These are phyloP conservation scores for Solea senegalensis DNA, from an alignment of 2,113 vertebrate species.

Conservation along the genomic window DNA sequence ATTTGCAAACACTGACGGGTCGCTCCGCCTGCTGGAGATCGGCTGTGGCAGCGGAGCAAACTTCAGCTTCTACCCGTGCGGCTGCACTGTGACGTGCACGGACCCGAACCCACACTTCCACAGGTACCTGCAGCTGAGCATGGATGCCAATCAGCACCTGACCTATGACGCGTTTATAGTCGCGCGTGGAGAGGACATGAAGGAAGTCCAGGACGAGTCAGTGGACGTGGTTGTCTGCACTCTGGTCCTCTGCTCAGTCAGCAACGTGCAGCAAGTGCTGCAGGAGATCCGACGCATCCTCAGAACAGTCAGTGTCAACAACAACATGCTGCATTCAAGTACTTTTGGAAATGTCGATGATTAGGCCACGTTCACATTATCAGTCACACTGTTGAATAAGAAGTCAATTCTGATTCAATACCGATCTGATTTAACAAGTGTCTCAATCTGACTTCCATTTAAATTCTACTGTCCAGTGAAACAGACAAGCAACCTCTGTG, in stretches of 20 bases:
- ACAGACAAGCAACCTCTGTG: too few species aligned
- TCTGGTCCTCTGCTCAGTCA: slow-evolving; percentile 87
- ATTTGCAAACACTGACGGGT: slow-evolving; percentile 66
- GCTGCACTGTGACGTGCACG: slow-evolving; percentile 83
- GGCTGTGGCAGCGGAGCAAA: slow-evolving; percentile 86
- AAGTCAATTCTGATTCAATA: too few species aligned
- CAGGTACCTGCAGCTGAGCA: slow-evolving; percentile 74
- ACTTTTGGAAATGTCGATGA: slow-evolving; percentile 2
- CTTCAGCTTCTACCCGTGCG: slow-evolving; percentile 85
- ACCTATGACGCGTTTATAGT: slow-evolving; percentile 78
- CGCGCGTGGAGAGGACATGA: slow-evolving; percentile 80
- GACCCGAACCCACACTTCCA: slow-evolving; percentile 87
- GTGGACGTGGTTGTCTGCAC: slow-evolving; percentile 87
- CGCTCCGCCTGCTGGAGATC: slow-evolving; percentile 85
- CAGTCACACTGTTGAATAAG: too few species aligned
- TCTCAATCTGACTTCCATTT: too few species aligned
- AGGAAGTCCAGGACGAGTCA: slow-evolving; percentile 71
- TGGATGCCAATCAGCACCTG: slow-evolving; percentile 82
- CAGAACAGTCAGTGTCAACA: slow-evolving; percentile 79
- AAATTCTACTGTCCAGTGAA: too few species aligned
- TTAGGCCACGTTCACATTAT: too few species aligned
- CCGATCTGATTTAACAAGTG: too few species aligned
- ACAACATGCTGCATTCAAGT: slow-evolving; percentile 6
- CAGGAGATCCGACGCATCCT: slow-evolving; percentile 83
- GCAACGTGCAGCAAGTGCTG: slow-evolving; percentile 65